Conservation (phyloP, 37 sponge, comb jelly and placozoan genomes). For the Aphrocallistes beatrix region DNA sequence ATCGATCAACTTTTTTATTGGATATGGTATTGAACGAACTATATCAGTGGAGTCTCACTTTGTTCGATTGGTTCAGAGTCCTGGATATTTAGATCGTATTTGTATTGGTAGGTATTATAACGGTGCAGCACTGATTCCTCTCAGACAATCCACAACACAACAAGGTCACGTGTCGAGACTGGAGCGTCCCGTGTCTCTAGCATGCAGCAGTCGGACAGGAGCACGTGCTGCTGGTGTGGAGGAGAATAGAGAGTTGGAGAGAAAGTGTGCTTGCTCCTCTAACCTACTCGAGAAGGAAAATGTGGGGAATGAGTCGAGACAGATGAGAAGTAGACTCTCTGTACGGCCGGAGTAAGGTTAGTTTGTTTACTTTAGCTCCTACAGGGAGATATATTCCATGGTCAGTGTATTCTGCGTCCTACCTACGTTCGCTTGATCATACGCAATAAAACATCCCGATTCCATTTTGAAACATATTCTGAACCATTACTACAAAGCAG, state of each 20-base stretch:
- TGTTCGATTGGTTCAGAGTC: too few species aligned
- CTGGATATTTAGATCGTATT: too few species aligned
- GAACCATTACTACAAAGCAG: too few species aligned
- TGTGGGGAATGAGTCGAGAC: slow-evolving; percentile 11
- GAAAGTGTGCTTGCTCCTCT: neutral
- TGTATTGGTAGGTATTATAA: neutral
- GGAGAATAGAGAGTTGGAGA: neutral
- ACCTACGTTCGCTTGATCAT: too few species aligned
- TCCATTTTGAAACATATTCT: too few species aligned
- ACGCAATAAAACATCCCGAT: too few species aligned
- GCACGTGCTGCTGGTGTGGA: neutral
- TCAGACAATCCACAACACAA: neutral
- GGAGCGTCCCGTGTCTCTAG: neutral
- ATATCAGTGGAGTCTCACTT: too few species aligned
- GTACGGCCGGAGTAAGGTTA: neutral
- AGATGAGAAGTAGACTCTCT: slow-evolving; percentile 8
- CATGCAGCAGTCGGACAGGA: neutral
- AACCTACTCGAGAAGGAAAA: neutral
- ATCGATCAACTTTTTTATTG: too few species aligned
- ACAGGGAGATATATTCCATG: too few species aligned
- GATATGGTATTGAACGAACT: too few species aligned
- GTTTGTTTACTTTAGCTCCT: too few species aligned
- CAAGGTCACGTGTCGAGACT: neutral
- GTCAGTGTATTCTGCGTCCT: too few species aligned
- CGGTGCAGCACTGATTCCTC: neutral